Evolutionary conservation across 2,113 vertebrate genomes (phyloP).

Genomic region (Antechinus flavipes): DNA sequence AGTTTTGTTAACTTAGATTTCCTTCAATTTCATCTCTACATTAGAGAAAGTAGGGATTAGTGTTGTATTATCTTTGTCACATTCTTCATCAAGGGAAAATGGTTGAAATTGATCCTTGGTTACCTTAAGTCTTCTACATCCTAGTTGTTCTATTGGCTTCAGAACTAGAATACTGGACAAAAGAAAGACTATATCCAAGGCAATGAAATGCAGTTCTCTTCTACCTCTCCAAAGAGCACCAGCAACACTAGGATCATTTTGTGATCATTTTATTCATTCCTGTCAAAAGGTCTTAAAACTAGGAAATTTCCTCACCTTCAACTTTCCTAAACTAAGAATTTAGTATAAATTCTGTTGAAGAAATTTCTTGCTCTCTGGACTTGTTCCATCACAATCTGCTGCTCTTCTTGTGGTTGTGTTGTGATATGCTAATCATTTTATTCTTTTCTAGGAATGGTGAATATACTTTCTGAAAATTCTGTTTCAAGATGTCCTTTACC

Average conservation of each 20-base stretch:
- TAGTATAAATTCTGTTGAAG: slow-evolving; percentile 68
- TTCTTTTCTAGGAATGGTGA: slow-evolving; percentile 11
- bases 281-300: slow-evolving; percentile 74
- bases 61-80: not conserved
- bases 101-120: not conserved
- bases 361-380: slow-evolving; percentile 72
- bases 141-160: not conserved
- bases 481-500: not conserved
- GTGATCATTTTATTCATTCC: slow-evolving; percentile 69
- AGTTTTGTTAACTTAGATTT: not conserved
- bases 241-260: not conserved
- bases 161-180: not conserved
- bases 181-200: not conserved
- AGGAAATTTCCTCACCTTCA: slow-evolving; percentile 81
- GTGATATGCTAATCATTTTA: slow-evolving; percentile 33
- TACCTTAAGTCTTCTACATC: not conserved
- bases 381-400: slow-evolving; percentile 72
- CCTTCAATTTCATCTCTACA: not conserved
- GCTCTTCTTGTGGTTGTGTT: slow-evolving; percentile 61
- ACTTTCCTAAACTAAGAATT: slow-evolving; percentile 55
- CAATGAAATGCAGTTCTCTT: not conserved
- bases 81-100: not conserved
- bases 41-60: not conserved
- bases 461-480: slow-evolving; percentile 42
- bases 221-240: not conserved